These are phyloP conservation scores for Garra rufa DNA, from an alignment of 2,113 vertebrate species.

Conservation along the genomic window DNA sequence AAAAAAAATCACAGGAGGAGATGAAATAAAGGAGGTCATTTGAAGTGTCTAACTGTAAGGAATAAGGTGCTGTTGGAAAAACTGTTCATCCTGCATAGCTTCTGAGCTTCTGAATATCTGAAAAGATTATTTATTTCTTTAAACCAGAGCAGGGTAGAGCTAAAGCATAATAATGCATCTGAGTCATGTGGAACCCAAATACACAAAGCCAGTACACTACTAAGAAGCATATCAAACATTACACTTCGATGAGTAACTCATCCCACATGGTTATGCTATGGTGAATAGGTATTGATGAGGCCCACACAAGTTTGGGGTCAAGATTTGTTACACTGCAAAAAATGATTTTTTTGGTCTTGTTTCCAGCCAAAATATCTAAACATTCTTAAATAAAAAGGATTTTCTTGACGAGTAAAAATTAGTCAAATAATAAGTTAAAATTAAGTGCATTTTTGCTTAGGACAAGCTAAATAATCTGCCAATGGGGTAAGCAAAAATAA, in stretches of 20 bases:
- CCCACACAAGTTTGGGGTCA: background rate
- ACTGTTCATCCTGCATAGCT: conserved; percentile 4
- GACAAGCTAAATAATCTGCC: no score
- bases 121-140: conserved; percentile 37
- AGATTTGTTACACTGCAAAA: no score
- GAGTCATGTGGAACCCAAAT: background rate
- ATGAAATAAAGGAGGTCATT: conserved; percentile 68
- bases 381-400: no score
- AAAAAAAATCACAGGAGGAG: conserved; percentile 66
- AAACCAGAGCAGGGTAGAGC: conserved; percentile 14
- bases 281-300: background rate
- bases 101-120: background rate
- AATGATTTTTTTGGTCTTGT: no score
- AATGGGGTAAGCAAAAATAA: no score
- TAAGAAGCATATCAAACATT: background rate
- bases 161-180: conserved; percentile 4
- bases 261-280: background rate
- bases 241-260: background rate
- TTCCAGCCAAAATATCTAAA: no score
- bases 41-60: conserved; percentile 73
- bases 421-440: no score
- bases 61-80: conserved; percentile 59
- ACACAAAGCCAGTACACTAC: background rate
- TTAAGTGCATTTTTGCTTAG: no score
- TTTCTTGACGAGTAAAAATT: no score